Conservation (phyloP, 1,140 invertebrate species). For the Adoxophyes honmai region DNA sequence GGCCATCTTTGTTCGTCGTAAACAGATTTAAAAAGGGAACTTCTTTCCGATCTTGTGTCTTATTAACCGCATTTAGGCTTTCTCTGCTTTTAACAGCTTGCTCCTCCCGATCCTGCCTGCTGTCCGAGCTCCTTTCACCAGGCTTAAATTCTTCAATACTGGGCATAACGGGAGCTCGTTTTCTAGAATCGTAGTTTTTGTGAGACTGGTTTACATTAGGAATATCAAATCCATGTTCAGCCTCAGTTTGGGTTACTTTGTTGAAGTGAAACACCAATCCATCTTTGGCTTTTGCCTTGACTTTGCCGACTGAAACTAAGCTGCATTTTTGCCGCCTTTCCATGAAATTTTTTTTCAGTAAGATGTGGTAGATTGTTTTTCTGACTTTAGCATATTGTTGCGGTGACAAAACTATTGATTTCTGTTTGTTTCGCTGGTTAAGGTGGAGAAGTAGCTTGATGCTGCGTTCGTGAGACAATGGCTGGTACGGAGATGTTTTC, state of each 20-base stretch:
- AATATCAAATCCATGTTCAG: slow-evolving; percentile 3
- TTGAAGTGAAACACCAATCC: slow-evolving; percentile 5
- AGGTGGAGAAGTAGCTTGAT: slow-evolving; percentile 48
- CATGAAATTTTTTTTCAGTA: slow-evolving; percentile 26
- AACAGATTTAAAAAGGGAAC: too few relatives aligned
- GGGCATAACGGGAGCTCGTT: too few relatives aligned
- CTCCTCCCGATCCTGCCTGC: too few relatives aligned
- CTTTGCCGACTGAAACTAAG: slow-evolving; percentile 34
- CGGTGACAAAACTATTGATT: slow-evolving; percentile 43
- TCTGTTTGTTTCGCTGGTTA: slow-evolving; percentile 39
- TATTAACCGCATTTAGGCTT: too few relatives aligned
- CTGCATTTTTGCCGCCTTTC: slow-evolving; percentile 29
- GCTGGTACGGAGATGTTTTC: slow-evolving; percentile 10
- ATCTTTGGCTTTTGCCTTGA: slow-evolving; percentile 25
- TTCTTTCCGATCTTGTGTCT: too few relatives aligned
- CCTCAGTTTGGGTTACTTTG: slow-evolving; percentile 25
- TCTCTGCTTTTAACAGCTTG: too few relatives aligned
- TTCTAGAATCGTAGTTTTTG: too few relatives aligned
- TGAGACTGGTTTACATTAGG: background rate
- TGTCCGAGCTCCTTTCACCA: too few relatives aligned
- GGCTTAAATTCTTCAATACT: too few relatives aligned
- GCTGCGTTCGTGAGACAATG: slow-evolving; percentile 38
- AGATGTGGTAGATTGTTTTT: slow-evolving; percentile 38
- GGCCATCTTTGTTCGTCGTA: too few relatives aligned
- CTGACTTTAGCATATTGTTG: slow-evolving; percentile 61